Percentiles rank a stretch among this genome's conserved stretches.
phyloP scores from a whole-genome alignment of 2,113 vertebrate species.

The Macrotus californicus region DNA sequence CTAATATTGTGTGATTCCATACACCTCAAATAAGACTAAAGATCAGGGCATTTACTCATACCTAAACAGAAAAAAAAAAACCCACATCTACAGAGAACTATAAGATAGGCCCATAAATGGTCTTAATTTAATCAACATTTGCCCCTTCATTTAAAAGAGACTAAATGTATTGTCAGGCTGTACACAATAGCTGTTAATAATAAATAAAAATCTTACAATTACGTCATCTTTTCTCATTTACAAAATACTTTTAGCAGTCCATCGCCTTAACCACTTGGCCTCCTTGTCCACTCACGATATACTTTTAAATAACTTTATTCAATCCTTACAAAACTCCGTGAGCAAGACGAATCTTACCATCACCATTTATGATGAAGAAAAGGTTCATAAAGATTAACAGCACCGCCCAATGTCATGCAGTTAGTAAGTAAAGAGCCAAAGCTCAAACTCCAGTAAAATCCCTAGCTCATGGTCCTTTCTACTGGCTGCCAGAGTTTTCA shows the following conservation, averaged over 20 bases:
- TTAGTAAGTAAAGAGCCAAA: slow-evolving; percentile 52
- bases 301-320: slow-evolving; percentile 35
- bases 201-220: neutral
- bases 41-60: neutral
- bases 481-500: slow-evolving; percentile 6
- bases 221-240: slow-evolving; percentile 17
- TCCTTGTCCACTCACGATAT: neutral
- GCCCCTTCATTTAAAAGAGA: neutral
- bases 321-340: slow-evolving; percentile 16
- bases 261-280: too few species aligned
- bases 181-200: neutral
- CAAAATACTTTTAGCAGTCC: neutral
- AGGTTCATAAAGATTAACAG: slow-evolving; percentile 31
- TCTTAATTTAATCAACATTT: slow-evolving; percentile 25
- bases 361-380: slow-evolving; percentile 31
- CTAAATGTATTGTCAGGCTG: neutral
- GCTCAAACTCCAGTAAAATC: slow-evolving; percentile 32
- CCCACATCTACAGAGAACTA: neutral
- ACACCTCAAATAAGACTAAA: slow-evolving; percentile 17
- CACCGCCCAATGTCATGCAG: slow-evolving; percentile 55
- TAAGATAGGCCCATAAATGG: neutral
- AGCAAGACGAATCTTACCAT: slow-evolving; percentile 48
- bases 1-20: neutral
- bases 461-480: slow-evolving; percentile 39
- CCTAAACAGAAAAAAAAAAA: neutral